Percentiles rank a stretch among this genome's conserved stretches.
Conservation (phyloP, 2,113 vertebrate genomes). For the Lepidothrix coronata region DNA sequence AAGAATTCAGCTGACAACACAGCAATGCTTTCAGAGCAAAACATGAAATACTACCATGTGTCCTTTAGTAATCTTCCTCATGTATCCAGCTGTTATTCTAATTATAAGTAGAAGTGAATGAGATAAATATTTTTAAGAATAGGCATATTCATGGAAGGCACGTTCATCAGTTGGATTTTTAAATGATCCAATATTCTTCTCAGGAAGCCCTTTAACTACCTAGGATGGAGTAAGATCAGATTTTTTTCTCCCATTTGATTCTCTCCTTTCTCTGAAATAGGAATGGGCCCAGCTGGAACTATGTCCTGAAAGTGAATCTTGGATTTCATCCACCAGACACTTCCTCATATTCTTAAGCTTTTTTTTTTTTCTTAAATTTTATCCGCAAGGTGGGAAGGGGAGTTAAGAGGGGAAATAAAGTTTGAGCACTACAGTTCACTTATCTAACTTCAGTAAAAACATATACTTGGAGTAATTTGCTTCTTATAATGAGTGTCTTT, state of each 20-base stretch:
- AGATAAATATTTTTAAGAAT: background rate
- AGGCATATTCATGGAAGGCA: background rate
- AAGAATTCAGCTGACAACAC: background rate
- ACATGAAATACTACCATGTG: background rate
- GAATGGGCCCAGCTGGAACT: background rate
- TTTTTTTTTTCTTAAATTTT: background rate
- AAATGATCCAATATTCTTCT: background rate
- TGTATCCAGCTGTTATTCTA: background rate
- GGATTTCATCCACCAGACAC: background rate
- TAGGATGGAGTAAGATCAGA: background rate
- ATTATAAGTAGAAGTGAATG: background rate
- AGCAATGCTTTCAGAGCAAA: background rate
- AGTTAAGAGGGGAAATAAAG: background rate
- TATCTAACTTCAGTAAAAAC: background rate
- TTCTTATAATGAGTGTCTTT: background rate
- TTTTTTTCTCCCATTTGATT: background rate
- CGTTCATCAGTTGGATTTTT: fast-evolving
- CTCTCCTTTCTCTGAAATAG: background rate
- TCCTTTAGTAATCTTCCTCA: background rate
- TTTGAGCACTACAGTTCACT: background rate
- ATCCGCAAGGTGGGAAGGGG: too few species aligned
- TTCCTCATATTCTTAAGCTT: background rate
- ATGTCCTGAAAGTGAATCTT: background rate
- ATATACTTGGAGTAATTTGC: background rate
- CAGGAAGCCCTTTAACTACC: background rate